A percentile compares a stretch with the other conserved stretches of the same genome.
Conservation (phyloP, 2,797 vertebrate species). For the Phylloscopus collybita region DNA sequence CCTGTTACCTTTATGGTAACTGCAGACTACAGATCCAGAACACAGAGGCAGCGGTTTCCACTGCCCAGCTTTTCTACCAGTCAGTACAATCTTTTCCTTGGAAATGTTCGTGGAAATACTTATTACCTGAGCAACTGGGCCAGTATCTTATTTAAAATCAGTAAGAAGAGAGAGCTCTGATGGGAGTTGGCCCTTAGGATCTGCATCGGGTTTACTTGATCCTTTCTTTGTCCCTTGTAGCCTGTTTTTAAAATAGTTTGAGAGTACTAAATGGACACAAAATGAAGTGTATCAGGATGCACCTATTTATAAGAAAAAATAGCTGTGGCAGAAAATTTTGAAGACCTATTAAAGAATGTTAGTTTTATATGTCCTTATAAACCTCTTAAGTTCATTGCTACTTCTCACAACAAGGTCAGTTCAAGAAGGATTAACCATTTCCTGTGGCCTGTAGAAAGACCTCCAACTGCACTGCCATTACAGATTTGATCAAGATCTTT, state of each 20-base stretch:
- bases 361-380: not conserved
- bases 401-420: not conserved
- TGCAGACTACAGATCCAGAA: not conserved
- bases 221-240: not conserved
- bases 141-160: not conserved
- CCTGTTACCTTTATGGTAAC: not conserved
- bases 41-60: not conserved
- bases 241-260: not conserved
- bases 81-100: not conserved
- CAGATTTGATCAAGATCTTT: not conserved
- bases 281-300: not conserved
- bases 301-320: not conserved
- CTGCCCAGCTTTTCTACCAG: not conserved
- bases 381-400: not conserved
- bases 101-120: not conserved
- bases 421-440: not conserved
- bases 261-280: not conserved
- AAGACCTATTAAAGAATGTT: not conserved
- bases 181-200: not conserved
- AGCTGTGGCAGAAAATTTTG: not conserved
- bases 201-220: rapidly evolving
- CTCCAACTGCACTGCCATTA: not conserved
- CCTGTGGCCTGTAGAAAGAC: not conserved
- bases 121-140: not conserved
- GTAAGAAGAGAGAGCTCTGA: not conserved